These are phyloP conservation scores for Oreortyx pictus DNA, from an alignment of 2,797 vertebrate genomes.

Conservation along the genomic window DNA sequence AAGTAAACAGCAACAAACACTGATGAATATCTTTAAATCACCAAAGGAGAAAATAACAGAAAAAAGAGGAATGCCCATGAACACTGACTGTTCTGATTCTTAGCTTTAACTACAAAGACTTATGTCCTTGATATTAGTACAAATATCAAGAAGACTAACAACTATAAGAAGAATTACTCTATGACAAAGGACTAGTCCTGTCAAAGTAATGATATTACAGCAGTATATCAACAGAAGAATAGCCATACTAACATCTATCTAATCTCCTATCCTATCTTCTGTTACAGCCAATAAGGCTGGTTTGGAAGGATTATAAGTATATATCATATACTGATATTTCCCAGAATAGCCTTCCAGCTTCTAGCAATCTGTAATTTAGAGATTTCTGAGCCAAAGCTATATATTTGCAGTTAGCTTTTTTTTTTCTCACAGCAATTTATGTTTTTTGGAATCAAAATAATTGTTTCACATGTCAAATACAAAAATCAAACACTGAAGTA, in stretches of 20 bases:
- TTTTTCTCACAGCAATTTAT: not conserved
- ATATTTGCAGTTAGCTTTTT: not conserved
- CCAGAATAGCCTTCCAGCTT: not conserved
- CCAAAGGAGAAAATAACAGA: slow-evolving; percentile 31
- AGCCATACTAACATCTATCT: slow-evolving; percentile 9
- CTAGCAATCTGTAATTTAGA: not conserved
- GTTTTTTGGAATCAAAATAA: not conserved
- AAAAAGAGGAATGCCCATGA: not conserved
- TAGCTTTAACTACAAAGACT: slow-evolving; percentile 34
- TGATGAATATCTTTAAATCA: slow-evolving; percentile 12
- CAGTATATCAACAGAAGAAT: slow-evolving; percentile 55
- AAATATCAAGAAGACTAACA: slow-evolving; percentile 48
- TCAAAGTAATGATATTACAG: slow-evolving; percentile 61
- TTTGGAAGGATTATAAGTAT: not conserved
- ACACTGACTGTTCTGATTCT: slow-evolving; percentile 43
- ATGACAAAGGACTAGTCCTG: slow-evolving; percentile 11
- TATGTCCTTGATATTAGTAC: slow-evolving; percentile 50
- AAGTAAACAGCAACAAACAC: not conserved
- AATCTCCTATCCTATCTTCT: not conserved
- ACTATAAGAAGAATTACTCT: slow-evolving; percentile 35
- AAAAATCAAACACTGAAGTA: not conserved
- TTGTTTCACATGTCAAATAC: not conserved
- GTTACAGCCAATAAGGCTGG: slow-evolving; percentile 39
- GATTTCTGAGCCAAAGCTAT: not conserved
- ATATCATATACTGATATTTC: slow-evolving; percentile 18